Base-by-base conservation (phyloP, 2,888 invertebrate genomes). In the Taphrorychus bicolor region DNA sequence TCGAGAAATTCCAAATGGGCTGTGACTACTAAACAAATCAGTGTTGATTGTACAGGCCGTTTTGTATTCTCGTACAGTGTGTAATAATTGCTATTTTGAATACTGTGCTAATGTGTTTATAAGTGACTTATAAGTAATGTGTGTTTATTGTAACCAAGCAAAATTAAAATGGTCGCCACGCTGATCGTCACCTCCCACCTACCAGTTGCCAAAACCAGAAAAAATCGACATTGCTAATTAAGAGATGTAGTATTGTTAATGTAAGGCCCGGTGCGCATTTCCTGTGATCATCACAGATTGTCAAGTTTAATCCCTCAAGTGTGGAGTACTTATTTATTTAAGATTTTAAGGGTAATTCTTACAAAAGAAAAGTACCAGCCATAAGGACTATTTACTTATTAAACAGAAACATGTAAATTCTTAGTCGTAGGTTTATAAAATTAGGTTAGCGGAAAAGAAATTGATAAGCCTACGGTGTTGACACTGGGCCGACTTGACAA, bases 1-100 rank as follows among this genome's bases (percentile, higher is more conserved):
- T 82, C 83, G 84, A 84, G 83, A 88, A 89, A 89, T 89, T 90
- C 89, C 89, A 89, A 89, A 87, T 87, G 89, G 90, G 90, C 90
- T 90, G 90, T 90, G 90, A 90, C 88, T 88, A 87, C 87, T 82
- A 82, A 82, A 83, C 83, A 82, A 83, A 86, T 87, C 87, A 86
- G 85, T 86, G 85, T 87, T 86, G 85, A 87, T 85, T 88, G 87
- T 88, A 88, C 87, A 87, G 87, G 86, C 87, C 87, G 87, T 84
- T 86, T 86, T 82, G 85, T 87, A 82, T 85, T 84, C 85, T 83
- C 82, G 84, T 80, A 76, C 79, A 76, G 76, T 78, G 75, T 78
- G 78, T 74, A 72, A 71, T 75, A 74, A 67, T 70, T 56, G 76
- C 78, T 81, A 81, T 82, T 82, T 82, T 81, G 79, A 81, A 70